phyloP scores from a whole-genome alignment of 2,797 vertebrate genomes.

The Manis pentadactyla region DNA sequence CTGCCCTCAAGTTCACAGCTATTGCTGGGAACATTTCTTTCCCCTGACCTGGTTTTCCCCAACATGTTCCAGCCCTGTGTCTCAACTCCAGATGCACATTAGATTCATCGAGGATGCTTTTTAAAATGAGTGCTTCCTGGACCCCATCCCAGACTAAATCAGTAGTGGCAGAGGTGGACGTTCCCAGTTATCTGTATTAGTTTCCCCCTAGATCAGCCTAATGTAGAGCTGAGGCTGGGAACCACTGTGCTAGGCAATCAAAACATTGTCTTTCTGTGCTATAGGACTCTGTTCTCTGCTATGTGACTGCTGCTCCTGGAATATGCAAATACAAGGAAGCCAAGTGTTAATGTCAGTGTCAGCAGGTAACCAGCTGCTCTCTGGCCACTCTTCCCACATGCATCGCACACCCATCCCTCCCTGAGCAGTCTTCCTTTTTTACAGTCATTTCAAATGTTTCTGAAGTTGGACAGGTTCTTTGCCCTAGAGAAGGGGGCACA shows the following conservation, averaged over 20 bases:
- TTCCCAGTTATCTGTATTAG: background rate
- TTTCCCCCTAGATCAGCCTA: background rate
- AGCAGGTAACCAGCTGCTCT: background rate
- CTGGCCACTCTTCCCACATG: background rate
- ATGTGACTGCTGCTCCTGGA: background rate
- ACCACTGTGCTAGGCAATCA: background rate
- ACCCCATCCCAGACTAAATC: background rate
- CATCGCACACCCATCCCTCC: background rate
- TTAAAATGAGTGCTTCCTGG: background rate
- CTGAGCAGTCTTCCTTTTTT: background rate
- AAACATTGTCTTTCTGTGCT: background rate
- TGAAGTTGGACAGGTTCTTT: background rate
- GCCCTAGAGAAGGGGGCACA: background rate
- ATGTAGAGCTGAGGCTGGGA: background rate
- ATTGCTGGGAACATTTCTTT: background rate
- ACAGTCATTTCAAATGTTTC: background rate
- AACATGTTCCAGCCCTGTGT: background rate
- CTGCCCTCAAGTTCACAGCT: background rate
- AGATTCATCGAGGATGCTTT: background rate
- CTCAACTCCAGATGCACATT: background rate
- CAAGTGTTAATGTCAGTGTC: background rate
- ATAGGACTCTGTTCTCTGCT: background rate
- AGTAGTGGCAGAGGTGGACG: background rate
- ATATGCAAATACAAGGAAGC: background rate
- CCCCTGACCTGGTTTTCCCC: background rate